A percentile compares a stretch with the other conserved stretches of the same genome.
phyloP scores from a whole-genome alignment of 2,888 invertebrate genomes.

The Lasius fuliginosus region DNA sequence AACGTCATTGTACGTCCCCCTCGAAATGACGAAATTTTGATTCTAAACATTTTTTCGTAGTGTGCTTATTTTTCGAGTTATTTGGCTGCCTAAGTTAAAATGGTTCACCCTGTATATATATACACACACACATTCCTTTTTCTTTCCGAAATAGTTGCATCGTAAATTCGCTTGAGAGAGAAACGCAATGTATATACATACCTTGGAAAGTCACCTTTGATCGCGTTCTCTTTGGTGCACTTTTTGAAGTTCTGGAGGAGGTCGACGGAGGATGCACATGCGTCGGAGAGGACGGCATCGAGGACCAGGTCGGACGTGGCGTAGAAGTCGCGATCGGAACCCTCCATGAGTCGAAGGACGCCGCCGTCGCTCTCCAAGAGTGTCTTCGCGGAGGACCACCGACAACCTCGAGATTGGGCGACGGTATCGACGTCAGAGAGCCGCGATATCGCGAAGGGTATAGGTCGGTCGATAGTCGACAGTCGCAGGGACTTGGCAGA shows the following conservation, averaged over 20 bases:
- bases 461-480: conserved; percentile 83
- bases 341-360: conserved; percentile 84
- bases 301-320: conserved; percentile 85
- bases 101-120: no score
- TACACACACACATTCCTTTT: neutral
- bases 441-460: conserved; percentile 84
- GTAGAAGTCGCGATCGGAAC: conserved; percentile 79
- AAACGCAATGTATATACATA: conserved; percentile 55
- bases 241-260: conserved; percentile 77
- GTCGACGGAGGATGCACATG: conserved; percentile 83
- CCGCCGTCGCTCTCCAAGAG: conserved; percentile 84
- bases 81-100: no score
- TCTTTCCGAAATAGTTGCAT: neutral
- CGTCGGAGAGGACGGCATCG: conserved; percentile 87
- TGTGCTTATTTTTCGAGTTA: no score
- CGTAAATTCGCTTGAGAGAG: neutral
- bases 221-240: conserved; percentile 80
- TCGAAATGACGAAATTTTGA: no score
- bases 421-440: conserved; percentile 84
- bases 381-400: conserved; percentile 83
- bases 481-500: conserved; percentile 84
- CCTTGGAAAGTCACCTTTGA: conserved; percentile 86
- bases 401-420: conserved; percentile 82
- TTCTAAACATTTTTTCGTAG: no score
- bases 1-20: no score